phyloP scores from a whole-genome alignment of 2,113 vertebrate genomes.

The Pao palembangensis region DNA sequence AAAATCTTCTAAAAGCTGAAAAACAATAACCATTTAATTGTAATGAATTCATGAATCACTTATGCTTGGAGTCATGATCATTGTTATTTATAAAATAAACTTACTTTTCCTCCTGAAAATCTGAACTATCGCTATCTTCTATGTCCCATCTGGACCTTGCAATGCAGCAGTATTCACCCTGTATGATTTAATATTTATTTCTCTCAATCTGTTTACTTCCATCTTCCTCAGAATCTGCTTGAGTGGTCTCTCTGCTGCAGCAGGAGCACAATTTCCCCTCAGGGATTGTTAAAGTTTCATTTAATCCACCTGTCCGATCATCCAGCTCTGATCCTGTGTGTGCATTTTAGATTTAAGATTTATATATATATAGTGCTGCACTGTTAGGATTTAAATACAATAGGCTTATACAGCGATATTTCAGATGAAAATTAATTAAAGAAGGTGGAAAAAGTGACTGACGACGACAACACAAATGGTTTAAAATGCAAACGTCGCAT shows the following conservation, averaged over 20 bases:
- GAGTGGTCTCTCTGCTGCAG: constrained; percentile 15
- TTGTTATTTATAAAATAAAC: not conserved
- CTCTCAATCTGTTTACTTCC: constrained; percentile 4
- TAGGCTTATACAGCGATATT: too few relatives aligned
- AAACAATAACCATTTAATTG: not conserved
- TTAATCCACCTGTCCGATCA: constrained; percentile 43
- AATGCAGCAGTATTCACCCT: not conserved
- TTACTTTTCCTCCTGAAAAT: not conserved
- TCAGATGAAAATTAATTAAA: too few relatives aligned
- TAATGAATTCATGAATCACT: not conserved
- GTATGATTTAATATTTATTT: constrained; percentile 6
- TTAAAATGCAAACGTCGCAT: not conserved
- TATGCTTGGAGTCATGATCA: not conserved
- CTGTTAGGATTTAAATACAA: too few relatives aligned
- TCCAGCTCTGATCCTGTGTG: constrained; percentile 4
- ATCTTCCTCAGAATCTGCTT: constrained; percentile 3
- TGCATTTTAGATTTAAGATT: not conserved
- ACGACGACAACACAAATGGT: too few relatives aligned
- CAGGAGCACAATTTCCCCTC: constrained; percentile 29
- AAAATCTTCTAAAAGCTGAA: not conserved
- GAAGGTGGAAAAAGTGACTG: too few relatives aligned
- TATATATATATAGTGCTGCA: too few relatives aligned
- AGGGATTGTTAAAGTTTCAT: constrained; percentile 54
- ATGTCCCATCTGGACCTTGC: not conserved
- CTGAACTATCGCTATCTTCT: not conserved